phyloP scores from a whole-genome alignment of 2,888 invertebrate genomes.

The Alsophila aescularia region DNA sequence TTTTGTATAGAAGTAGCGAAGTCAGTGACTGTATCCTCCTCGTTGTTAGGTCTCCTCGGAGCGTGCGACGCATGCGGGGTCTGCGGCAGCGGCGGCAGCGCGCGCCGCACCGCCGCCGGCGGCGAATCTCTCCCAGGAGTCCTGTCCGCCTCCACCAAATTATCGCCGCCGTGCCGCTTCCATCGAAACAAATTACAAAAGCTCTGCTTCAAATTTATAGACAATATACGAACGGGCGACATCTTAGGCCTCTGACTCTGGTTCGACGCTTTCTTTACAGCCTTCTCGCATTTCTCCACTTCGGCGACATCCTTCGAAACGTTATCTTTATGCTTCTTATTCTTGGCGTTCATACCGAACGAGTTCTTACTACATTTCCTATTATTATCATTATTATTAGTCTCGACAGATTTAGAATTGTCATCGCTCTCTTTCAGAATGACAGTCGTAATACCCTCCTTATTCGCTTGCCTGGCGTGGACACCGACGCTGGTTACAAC shows the following conservation, averaged over 20 bases:
- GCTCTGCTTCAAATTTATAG: conserved; percentile 91
- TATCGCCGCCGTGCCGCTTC: conserved; percentile 62
- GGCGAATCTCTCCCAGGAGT: conserved; percentile 56
- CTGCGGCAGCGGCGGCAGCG: conserved; percentile 75
- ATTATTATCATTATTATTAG: conserved; percentile 78
- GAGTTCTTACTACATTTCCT: conserved; percentile 81
- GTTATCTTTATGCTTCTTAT: conserved; percentile 83
- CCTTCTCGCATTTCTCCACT: conserved; percentile 75
- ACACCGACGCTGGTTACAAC: conserved; percentile 73
- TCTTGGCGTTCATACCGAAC: conserved; percentile 85
- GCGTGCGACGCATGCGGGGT: conserved; percentile 56
- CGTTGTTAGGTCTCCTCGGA: conserved; percentile 51
- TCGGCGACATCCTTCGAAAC: conserved; percentile 62
- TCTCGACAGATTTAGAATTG: conserved; percentile 60
- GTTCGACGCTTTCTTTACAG: conserved; percentile 53
- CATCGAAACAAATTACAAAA: conserved; percentile 94
- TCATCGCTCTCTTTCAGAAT: conserved; percentile 69
- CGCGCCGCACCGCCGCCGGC: conserved; percentile 72
- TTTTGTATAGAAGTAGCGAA: conserved; percentile 96
- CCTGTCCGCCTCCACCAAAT: conserved; percentile 58
- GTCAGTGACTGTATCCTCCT: conserved; percentile 86
- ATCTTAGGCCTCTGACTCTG: conserved; percentile 84
- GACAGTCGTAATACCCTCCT: conserved; percentile 57
- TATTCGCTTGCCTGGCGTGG: conserved; percentile 63
- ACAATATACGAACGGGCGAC: conserved; percentile 87